Base-by-base conservation (phyloP, 2,888 invertebrate genomes). In the Sicus ferrugineus region DNA sequence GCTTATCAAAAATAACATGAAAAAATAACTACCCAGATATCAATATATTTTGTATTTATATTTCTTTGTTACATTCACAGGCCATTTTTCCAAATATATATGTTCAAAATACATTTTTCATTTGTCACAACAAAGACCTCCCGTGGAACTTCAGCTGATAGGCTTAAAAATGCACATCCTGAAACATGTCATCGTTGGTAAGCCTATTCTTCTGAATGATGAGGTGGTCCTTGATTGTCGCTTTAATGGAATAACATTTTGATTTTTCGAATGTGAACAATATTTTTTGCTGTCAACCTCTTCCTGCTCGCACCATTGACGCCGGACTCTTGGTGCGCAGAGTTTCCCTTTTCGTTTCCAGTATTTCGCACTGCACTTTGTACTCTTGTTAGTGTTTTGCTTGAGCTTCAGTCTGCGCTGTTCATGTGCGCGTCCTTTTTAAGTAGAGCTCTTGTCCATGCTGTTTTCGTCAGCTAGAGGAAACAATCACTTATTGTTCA, bases 401-500 rank as follows among this genome's bases (percentile, higher is more conserved):
- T 63, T 21, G 3, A 48, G 52, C 6, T 58, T 14, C 4, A 34
- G 16, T 28, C 6, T n/a, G 19, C 28, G n/a, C 30, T 23, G 4
- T 61, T 61, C 42, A 61, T 34, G 26, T 38, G 23, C 21, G 26
- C 5, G 38, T 23, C 34, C 38, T n/a, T 34, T 34, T 61, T 38
- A 38, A 54, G 9, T 61, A 23, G 19, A 23, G 31, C 38, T 19
- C 19, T 59, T 54, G 46, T 54, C 26, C 54, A 26, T 1, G 26
- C 48, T 26, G 30, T 30, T 28, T 28, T 48, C 50, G 50, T 63
- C 14, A 46, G 48, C 28, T 31, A 75, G 73, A 76, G 75, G 77
- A 77, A 78, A 77, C 74, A 79, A 78, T 77, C 82, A 82, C 81
- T 82, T 82, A 81, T 79, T 81, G 78, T 80, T 80, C 81, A 82